phyloP scores from a whole-genome alignment of 2,888 invertebrate species.

The Nipponacmea schrenckii region DNA sequence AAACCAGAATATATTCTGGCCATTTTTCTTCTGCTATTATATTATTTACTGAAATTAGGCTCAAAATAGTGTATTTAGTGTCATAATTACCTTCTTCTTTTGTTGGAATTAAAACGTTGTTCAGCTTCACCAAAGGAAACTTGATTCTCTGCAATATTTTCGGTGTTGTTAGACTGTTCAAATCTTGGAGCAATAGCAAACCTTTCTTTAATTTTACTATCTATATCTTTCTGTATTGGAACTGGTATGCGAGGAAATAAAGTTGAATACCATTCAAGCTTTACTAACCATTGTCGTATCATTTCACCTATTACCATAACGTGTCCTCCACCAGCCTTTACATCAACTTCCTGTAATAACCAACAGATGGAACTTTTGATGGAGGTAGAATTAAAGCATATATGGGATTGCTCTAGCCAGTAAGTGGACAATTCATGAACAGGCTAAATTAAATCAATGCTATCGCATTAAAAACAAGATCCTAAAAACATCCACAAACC shows the following conservation, averaged over 20 bases:
- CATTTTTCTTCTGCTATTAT: too few species aligned
- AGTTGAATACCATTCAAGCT: conserved; percentile 98
- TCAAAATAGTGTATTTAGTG: too few species aligned
- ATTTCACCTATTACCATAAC: conserved; percentile 91
- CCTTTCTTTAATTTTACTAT: not conserved
- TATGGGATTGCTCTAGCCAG: conserved; percentile 1
- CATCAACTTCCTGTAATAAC: conserved; percentile 84
- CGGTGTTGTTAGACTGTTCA: conserved; percentile 16
- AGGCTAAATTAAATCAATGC: too few species aligned
- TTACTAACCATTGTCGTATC: conserved; percentile 89
- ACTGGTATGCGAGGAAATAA: conserved; percentile 98
- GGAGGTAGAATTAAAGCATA: not conserved
- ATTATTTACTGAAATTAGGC: too few species aligned
- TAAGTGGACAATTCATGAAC: not conserved
- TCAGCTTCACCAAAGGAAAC: conserved; percentile 60
- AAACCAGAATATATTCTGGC: too few species aligned
- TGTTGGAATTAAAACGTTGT: conserved; percentile 32
- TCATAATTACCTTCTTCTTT: conserved; percentile 26
- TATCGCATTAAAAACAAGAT: too few species aligned
- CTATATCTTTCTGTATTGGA: conserved; percentile 86
- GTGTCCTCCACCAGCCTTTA: conserved; percentile 97
- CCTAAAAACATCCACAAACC: too few species aligned
- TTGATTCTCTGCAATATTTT: conserved; percentile 53
- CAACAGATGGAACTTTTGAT: not conserved
- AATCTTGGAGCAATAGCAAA: not conserved